Percentiles rank a stretch among this genome's conserved stretches.
Evolutionary conservation across 2,797 vertebrate species (phyloP).

Genomic region (Sebastes nivosus): DNA sequence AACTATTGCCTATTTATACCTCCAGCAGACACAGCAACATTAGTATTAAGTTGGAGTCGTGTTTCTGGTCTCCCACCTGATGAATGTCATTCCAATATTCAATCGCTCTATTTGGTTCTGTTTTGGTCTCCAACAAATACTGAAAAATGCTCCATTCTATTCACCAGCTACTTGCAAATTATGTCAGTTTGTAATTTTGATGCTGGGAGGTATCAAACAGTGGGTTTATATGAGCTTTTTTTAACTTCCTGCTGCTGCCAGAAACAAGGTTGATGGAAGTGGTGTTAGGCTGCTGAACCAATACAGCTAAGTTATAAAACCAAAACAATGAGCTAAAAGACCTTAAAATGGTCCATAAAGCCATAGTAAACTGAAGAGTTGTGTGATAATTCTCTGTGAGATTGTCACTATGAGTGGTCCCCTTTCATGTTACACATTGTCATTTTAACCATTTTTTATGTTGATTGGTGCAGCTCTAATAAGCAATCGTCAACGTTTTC

Average conservation of each 20-base stretch:
- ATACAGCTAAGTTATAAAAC: neutral
- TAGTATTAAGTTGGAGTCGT: neutral
- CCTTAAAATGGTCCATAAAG: neutral
- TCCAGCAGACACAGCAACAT: neutral
- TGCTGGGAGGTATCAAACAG: neutral
- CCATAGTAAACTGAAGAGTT: neutral
- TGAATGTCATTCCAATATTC: neutral
- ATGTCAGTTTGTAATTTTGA: neutral
- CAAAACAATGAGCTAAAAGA: neutral
- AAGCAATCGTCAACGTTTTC: neutral
- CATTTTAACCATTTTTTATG: neutral
- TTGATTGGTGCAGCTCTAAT: neutral
- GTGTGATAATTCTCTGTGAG: neutral
- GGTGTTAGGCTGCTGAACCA: neutral
- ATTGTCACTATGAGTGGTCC: neutral
- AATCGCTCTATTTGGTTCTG: neutral
- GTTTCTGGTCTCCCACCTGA: neutral
- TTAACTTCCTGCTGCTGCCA: neutral
- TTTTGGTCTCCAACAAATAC: neutral
- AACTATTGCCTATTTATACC: neutral
- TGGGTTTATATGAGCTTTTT: slow-evolving; percentile 1
- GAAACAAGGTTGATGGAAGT: neutral
- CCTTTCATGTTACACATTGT: neutral
- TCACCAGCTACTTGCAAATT: neutral
- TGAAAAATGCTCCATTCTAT: neutral